Base-by-base conservation (phyloP, 2,888 invertebrate genomes). In the Drosophila putrida region DNA sequence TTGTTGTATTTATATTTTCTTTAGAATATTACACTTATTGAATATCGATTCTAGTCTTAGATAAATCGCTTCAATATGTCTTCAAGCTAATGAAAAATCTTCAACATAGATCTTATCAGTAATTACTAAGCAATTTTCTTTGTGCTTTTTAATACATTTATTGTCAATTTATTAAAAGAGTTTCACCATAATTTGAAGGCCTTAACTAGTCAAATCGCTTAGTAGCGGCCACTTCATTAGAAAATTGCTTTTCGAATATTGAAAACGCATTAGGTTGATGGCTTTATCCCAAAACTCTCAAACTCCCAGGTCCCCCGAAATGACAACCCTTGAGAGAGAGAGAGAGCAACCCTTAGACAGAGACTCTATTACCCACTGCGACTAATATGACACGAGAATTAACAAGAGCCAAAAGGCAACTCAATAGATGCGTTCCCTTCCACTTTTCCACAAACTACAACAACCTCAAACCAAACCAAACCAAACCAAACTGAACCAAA, bases 261-360 rank as follows among this genome's bases (percentile, higher is more conserved):
- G 86, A 68, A 86, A 86, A 86, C 65, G 70, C 83, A 84, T 84
- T 84, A 86, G 63, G 38, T 63, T 86, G 83, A 84, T 86, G 75
- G 71, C 83, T 79, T 79, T 51, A 81, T 77, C 27, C 43, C n/a
- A 47, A 49, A 25, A 20, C 20, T 20, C 20, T 2, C 3, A 20
- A 20, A 20, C 39, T 9, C 9, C 36, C 20, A 44, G 49, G 43
- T 10, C 43, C 28, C 13, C n/a, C 6, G 35, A 36, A 35, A 36
- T 15, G 39, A 41, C 28, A 36, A 53, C 77, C 78, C 71, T 36
- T 44, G 28, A 51, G 65, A 13, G 6, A 31, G 28, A 28, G 28
- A 6, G 28, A 28, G 27, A 49, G 61, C 75, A 64, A 61, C 72
- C 72, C 72, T 31, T 57, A 35, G 13, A 33, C 8, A 11, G 25